A percentile compares a stretch with the other conserved stretches of the same genome.
phyloP scores from a whole-genome alignment of 1,140 invertebrate species.

The Lanistes nyassanus region DNA sequence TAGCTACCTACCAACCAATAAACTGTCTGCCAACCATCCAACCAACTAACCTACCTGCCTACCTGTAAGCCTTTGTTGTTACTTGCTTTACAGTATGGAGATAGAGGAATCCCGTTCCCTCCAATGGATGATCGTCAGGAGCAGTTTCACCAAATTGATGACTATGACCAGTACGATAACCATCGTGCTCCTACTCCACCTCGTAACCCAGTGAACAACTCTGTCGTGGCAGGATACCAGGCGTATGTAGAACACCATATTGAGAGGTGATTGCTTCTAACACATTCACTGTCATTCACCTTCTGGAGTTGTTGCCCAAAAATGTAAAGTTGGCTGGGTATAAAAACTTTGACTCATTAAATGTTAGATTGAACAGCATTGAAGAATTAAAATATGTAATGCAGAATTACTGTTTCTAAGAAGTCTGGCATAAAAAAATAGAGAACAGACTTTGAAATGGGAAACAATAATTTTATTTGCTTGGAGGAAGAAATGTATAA shows the following conservation, averaged over 20 bases:
- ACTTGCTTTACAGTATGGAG: slow-evolving; percentile 17
- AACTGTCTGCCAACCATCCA: too few relatives aligned
- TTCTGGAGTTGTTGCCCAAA: slow-evolving; percentile 3
- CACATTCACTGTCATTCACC: slow-evolving; percentile 13
- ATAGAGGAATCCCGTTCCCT: slow-evolving; percentile 29
- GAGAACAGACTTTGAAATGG: too few relatives aligned
- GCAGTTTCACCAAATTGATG: neutral
- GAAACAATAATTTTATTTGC: too few relatives aligned
- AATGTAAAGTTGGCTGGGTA: neutral
- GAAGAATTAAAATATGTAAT: too few relatives aligned
- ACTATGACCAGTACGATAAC: slow-evolving; percentile 13
- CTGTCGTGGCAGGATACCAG: slow-evolving; percentile 38
- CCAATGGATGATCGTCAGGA: slow-evolving; percentile 21
- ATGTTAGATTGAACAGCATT: too few relatives aligned
- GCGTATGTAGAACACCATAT: slow-evolving; percentile 49
- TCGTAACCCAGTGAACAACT: slow-evolving; percentile 28
- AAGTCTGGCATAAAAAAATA: too few relatives aligned
- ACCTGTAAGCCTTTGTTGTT: neutral
- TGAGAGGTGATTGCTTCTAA: slow-evolving; percentile 43
- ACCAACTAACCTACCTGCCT: too few relatives aligned
- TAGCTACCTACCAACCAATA: too few relatives aligned
- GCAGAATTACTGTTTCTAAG: too few relatives aligned
- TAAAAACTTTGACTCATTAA: too few relatives aligned
- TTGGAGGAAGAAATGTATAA: too few relatives aligned
- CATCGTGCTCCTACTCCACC: slow-evolving; percentile 29